Conservation (phyloP, 2,797 vertebrate genomes). For the Takifugu rubripes region DNA sequence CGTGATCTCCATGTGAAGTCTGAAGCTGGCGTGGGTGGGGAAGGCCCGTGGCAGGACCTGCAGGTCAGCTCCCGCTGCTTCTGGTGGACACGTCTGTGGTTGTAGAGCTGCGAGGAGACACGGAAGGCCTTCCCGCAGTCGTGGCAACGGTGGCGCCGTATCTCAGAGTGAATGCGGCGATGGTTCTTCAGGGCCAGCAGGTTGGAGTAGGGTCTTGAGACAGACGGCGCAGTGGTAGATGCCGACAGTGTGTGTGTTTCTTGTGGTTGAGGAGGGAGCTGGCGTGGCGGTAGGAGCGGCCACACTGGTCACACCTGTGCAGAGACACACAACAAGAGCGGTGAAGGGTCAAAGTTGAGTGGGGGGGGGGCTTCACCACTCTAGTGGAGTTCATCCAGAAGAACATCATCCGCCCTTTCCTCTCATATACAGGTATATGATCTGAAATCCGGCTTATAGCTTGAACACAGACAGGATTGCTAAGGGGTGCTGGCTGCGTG, state of each 20-base stretch:
- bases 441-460: constrained; percentile 81
- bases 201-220: constrained; percentile 88
- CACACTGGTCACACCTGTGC: constrained; percentile 86
- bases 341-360: neutral
- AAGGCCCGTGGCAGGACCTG: constrained; percentile 78
- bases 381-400: neutral
- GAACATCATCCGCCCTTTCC: neutral
- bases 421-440: constrained; percentile 81
- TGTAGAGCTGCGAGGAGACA: constrained; percentile 84
- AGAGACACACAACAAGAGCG: constrained; percentile 27
- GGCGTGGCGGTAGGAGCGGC: constrained; percentile 87
- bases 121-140: constrained; percentile 89
- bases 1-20: constrained; percentile 81
- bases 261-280: constrained; percentile 93
- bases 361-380: neutral
- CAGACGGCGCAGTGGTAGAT: constrained; percentile 87
- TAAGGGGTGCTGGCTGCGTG: constrained; percentile 25
- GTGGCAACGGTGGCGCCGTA: constrained; percentile 80
- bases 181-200: constrained; percentile 92
- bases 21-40: constrained; percentile 79
- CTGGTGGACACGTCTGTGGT: constrained; percentile 81
- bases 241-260: constrained; percentile 88
- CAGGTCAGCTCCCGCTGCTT: constrained; percentile 81
- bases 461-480: constrained; percentile 39
- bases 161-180: constrained; percentile 86